These are phyloP conservation scores for Temnothorax longispinosus DNA, from an alignment of 1,140 invertebrate genomes.

Conservation along the genomic window DNA sequence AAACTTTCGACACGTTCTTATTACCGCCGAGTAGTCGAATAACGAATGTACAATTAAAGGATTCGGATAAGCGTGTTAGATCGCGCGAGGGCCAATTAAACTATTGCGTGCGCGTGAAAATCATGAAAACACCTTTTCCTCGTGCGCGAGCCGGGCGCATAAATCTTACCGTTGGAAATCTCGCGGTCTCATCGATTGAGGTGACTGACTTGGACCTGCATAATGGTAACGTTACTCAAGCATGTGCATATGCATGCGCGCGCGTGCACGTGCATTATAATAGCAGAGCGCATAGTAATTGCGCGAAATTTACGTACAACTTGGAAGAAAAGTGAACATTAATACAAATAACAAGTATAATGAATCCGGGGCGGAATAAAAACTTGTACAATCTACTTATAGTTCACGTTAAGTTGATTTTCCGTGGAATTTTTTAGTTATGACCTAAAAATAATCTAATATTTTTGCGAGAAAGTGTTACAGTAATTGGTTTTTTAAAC, in stretches of 20 bases:
- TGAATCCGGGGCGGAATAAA: slow-evolving; percentile 12
- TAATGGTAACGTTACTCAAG: slow-evolving; percentile 19
- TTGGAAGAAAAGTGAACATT: slow-evolving; percentile 8
- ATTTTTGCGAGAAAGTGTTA: slow-evolving; percentile 8
- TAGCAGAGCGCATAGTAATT: slow-evolving; percentile 19
- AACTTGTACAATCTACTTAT: neutral
- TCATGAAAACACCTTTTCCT: slow-evolving; percentile 31
- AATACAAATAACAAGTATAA: slow-evolving; percentile 31
- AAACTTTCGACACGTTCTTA: slow-evolving; percentile 45
- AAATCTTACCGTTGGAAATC: slow-evolving; percentile 54
- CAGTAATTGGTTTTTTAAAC: neutral
- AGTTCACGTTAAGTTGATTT: neutral
- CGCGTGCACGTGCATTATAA: neutral
- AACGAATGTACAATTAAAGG: slow-evolving; percentile 21
- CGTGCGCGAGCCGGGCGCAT: slow-evolving; percentile 6
- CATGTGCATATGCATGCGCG: neutral
- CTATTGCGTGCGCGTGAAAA: slow-evolving; percentile 50
- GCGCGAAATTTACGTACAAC: slow-evolving; percentile 4
- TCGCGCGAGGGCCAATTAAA: slow-evolving; percentile 45
- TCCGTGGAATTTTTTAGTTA: neutral
- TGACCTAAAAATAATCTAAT: neutral
- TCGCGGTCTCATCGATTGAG: slow-evolving; percentile 51
- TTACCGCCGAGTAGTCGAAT: neutral
- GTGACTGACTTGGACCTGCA: slow-evolving; percentile 41
- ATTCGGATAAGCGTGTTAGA: slow-evolving; percentile 44